phyloP scores from a whole-genome alignment of 2,888 invertebrate genomes.

The Hirtodrosophila cameraria region DNA sequence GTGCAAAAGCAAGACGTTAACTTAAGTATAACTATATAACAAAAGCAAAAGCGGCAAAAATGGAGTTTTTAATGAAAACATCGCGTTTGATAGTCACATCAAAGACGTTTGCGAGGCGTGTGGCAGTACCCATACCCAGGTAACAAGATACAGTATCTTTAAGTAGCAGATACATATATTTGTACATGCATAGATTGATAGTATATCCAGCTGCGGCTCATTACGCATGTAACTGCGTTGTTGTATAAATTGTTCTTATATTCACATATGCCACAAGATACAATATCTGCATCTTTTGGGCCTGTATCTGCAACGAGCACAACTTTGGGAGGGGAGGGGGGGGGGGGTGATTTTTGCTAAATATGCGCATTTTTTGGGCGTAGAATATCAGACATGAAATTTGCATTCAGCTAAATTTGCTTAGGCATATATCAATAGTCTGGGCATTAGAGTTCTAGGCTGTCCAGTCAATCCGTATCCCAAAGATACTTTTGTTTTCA shows the following conservation, averaged over 20 bases:
- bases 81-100: constrained; percentile 82
- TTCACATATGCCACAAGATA: constrained; percentile 14
- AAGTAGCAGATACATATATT: constrained; percentile 29
- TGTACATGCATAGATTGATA: no score
- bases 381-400: constrained; percentile 44
- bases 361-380: constrained; percentile 52
- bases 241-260: constrained; percentile 49
- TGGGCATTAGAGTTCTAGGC: constrained; percentile 6
- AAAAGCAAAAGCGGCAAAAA: constrained; percentile 62
- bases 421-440: constrained; percentile 45
- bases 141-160: constrained; percentile 69
- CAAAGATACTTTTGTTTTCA: constrained; percentile 67
- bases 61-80: constrained; percentile 84
- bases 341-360: constrained; percentile 35
- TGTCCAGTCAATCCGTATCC: constrained; percentile 10
- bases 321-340: no score
- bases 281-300: constrained; percentile 35
- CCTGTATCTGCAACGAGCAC: no score
- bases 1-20: constrained; percentile 16
- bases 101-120: constrained; percentile 83
- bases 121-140: constrained; percentile 84
- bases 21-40: constrained; percentile 1
- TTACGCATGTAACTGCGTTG: constrained; percentile 73
- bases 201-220: constrained; percentile 37
- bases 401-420: constrained; percentile 57